Evolutionary conservation across 2,888 invertebrate species (phyloP).

Genomic region (Zhengitettix transpicula): DNA sequence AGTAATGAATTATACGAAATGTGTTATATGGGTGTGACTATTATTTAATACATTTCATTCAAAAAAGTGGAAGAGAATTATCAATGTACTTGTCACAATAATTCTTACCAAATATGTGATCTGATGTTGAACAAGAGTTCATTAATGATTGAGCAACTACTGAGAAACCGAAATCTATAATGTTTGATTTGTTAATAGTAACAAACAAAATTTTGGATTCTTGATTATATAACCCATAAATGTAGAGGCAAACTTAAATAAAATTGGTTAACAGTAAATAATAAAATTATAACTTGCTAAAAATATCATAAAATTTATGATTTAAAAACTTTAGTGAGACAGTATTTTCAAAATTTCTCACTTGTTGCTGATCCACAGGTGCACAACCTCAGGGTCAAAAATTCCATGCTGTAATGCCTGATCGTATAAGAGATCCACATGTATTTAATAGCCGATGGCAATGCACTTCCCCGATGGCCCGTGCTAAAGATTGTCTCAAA

Average conservation of each 20-base stretch:
- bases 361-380: conserved; percentile 99
- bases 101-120: conserved; percentile 72
- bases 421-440: conserved; percentile 99
- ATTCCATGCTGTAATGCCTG: conserved; percentile 92
- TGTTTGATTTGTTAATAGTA: conserved; percentile 97
- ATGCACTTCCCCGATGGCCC: conserved; percentile 84
- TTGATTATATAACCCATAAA: conserved; percentile 99
- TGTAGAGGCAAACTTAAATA: conserved; percentile 37
- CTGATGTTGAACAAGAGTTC: conserved; percentile 98
- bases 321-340: not conserved
- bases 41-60: too few relatives aligned
- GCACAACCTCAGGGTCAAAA: conserved; percentile 94
- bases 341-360: conserved; percentile 16
- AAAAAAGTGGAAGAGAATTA: too few relatives aligned
- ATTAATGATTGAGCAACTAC: conserved; percentile 99
- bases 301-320: not conserved
- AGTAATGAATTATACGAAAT: too few relatives aligned
- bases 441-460: conserved; percentile 97
- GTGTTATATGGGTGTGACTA: too few relatives aligned
- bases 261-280: not conserved
- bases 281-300: not conserved
- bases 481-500: conserved; percentile 99
- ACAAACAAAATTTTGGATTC: conserved; percentile 99
- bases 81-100: too few relatives aligned
- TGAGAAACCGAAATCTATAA: conserved; percentile 94